Evolutionary conservation across 2,888 invertebrate species (phyloP).

Genomic region (Polydesmus complanatus): DNA sequence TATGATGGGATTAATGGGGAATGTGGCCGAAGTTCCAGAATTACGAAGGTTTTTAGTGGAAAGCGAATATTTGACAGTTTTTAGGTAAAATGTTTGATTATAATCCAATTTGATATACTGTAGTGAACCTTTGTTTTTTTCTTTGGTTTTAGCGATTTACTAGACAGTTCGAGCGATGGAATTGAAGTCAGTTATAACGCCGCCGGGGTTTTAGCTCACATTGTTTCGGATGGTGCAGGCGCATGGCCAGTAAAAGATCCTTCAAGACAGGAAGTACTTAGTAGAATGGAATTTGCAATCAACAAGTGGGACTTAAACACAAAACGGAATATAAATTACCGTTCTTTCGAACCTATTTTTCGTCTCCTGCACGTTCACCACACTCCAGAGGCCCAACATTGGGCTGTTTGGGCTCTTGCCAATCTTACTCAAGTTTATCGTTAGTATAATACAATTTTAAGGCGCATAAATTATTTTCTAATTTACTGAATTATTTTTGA

Average conservation of each 20-base stretch:
- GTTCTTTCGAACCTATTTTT: conserved; percentile 84
- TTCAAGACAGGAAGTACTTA: conserved; percentile 52
- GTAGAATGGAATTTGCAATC: conserved; percentile 65
- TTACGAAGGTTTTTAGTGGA: conserved; percentile 73
- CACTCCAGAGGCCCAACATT: conserved; percentile 83
- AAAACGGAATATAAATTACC: conserved; percentile 88
- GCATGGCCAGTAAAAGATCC: conserved; percentile 67
- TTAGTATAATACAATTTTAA: conserved; percentile 39
- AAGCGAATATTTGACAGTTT: conserved; percentile 65
- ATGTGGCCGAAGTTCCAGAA: conserved; percentile 83
- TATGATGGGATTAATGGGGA: conserved; percentile 95
- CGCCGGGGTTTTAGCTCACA: conserved; percentile 87
- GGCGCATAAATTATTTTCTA: not conserved
- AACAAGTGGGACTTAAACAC: conserved; percentile 74
- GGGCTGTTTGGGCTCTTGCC: conserved; percentile 95
- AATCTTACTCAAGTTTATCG: conserved; percentile 87
- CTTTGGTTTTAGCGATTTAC: conserved; percentile 45
- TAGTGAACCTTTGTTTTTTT: not conserved
- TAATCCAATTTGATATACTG: too few species aligned
- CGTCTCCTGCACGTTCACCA: conserved; percentile 65
- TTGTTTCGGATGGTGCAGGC: conserved; percentile 76
- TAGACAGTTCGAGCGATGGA: conserved; percentile 76
- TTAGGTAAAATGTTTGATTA: too few species aligned
- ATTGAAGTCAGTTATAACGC: conserved; percentile 96
- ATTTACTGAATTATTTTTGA: not conserved